Conservation (phyloP, 2,113 vertebrate species). For the Campylomormyrus tamandua region DNA sequence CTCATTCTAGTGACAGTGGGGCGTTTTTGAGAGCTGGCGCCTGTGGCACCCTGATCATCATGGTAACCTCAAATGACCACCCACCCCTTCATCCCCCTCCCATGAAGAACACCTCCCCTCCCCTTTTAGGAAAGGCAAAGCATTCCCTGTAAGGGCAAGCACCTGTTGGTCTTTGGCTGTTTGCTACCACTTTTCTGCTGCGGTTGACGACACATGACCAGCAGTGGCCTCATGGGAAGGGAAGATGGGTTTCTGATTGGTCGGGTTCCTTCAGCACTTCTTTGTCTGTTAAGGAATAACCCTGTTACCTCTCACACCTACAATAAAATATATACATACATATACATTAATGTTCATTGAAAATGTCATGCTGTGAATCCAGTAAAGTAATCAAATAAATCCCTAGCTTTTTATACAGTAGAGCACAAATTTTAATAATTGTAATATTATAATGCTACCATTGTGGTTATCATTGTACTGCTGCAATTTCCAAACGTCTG, state of each 20-base stretch:
- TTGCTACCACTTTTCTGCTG: slow-evolving; percentile 99
- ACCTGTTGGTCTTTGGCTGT: slow-evolving; percentile 82
- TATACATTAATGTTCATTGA: not conserved
- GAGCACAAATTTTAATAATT: not conserved
- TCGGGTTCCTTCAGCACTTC: slow-evolving; percentile 59
- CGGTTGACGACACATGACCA: slow-evolving; percentile 99
- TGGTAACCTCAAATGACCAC: slow-evolving; percentile 4
- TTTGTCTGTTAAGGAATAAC: slow-evolving; percentile 17
- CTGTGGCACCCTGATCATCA: slow-evolving; percentile 32
- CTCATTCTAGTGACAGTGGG: slow-evolving; percentile 35
- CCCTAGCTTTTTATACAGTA: not conserved
- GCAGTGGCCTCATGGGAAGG: slow-evolving; percentile 85
- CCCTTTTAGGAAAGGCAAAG: slow-evolving; percentile 45
- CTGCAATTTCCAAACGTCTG: not conserved
- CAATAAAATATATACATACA: not conserved
- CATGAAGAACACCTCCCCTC: not conserved
- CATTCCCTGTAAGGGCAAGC: slow-evolving; percentile 79
- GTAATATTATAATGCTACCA: not conserved
- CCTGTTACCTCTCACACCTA: not conserved
- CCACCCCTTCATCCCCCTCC: slow-evolving; percentile 7
- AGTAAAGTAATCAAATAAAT: not conserved
- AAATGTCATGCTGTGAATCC: not conserved
- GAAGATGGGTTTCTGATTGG: slow-evolving; percentile 58
- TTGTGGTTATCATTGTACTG: not conserved
- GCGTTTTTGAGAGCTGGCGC: slow-evolving; percentile 40